Evolutionary conservation across 2,888 invertebrate genomes (phyloP).

Genomic region (Busseola fusca): DNA sequence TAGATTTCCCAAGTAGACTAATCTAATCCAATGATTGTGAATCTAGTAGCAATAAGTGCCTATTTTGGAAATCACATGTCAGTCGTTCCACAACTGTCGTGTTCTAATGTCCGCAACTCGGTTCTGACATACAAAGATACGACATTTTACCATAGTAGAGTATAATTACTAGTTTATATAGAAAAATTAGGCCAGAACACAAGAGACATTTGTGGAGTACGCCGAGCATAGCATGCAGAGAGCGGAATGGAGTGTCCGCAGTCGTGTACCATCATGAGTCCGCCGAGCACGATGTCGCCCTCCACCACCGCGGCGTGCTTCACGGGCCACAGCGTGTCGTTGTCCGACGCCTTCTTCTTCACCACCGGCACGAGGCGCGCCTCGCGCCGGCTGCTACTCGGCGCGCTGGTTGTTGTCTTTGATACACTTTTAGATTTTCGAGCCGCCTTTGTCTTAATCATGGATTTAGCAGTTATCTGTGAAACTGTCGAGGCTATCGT

Average conservation of each 20-base stretch:
- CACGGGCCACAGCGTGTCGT: conserved; percentile 90
- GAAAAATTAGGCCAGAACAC: background rate
- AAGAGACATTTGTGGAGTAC: too few species aligned
- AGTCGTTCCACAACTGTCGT: background rate
- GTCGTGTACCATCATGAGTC: conserved; percentile 94
- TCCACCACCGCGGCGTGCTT: conserved; percentile 94
- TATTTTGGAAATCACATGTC: background rate
- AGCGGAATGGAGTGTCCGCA: too few species aligned
- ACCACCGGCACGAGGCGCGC: conserved; percentile 39
- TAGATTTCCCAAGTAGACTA: background rate
- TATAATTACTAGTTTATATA: background rate
- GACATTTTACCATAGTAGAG: background rate
- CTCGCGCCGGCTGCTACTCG: conserved; percentile 45
- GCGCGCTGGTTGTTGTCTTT: conserved; percentile 12
- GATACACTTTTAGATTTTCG: conserved; percentile 59
- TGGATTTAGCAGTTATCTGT: conserved; percentile 26
- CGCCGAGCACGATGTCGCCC: conserved; percentile 95
- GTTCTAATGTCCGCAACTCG: background rate
- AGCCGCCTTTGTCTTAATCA: conserved; percentile 39
- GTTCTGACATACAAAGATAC: background rate
- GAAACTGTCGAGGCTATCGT: background rate
- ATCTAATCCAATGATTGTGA: background rate
- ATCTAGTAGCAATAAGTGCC: background rate
- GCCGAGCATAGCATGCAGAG: background rate
- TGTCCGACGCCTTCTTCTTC: conserved; percentile 70